Conservation (phyloP, 1,140 invertebrate species). For the Copidosoma floridanum region DNA sequence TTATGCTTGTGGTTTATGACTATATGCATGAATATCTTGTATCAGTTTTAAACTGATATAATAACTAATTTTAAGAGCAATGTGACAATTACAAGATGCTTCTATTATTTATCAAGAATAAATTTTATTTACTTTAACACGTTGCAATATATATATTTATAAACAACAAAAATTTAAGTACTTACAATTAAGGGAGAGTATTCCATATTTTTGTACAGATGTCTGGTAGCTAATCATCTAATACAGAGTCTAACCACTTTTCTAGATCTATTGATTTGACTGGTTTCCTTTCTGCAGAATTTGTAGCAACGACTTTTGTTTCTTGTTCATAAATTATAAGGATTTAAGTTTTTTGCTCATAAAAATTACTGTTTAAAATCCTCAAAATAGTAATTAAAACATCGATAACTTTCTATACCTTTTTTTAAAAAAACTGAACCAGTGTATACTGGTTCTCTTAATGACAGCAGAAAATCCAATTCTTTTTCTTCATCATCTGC, state of each 20-base stretch:
- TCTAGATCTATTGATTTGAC: constrained; percentile 47
- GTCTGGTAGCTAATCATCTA: constrained; percentile 39
- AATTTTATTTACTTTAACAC: constrained; percentile 11
- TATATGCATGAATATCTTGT: constrained; percentile 70
- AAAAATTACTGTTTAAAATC: neutral
- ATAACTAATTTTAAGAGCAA: neutral
- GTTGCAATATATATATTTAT: constrained; percentile 15
- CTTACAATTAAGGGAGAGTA: constrained; percentile 12
- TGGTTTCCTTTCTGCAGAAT: constrained; percentile 35
- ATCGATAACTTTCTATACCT: constrained; percentile 14
- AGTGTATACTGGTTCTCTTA: constrained; percentile 37
- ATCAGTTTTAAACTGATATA: constrained; percentile 24
- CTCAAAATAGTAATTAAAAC: neutral
- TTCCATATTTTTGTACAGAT: constrained; percentile 3
- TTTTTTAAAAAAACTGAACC: constrained; percentile 9
- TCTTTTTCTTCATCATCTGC: constrained; percentile 32
- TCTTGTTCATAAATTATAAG: constrained; percentile 6
- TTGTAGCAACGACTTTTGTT: neutral
- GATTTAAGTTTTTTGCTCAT: neutral
- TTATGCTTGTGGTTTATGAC: constrained; percentile 86
- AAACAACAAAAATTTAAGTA: constrained; percentile 12
- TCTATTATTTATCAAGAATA: constrained; percentile 16
- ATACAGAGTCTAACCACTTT: constrained; percentile 47
- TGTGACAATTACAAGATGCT: neutral
- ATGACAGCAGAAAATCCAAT: constrained; percentile 44